phyloP scores from a whole-genome alignment of 92 coral and sea anemone genomes.

The Epizoanthus rinbou region DNA sequence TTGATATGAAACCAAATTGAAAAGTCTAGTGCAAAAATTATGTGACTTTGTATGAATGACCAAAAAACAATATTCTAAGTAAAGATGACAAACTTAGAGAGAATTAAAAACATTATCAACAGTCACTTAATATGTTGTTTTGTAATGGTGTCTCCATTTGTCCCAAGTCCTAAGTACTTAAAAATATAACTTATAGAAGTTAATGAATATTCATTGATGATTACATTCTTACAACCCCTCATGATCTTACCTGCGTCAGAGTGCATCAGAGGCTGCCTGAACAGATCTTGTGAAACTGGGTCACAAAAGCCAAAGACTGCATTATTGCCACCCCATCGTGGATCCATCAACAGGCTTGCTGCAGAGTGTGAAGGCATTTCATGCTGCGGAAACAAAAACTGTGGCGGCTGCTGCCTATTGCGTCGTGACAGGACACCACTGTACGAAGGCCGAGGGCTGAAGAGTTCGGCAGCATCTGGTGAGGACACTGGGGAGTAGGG shows the following conservation, averaged over 20 bases:
- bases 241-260: constrained; percentile 21
- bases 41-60: no score
- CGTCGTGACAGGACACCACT: constrained; percentile 67
- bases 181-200: no score
- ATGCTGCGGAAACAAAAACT: constrained; percentile 40
- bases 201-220: no score
- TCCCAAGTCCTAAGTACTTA: no score
- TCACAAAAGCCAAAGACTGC: constrained; percentile 73
- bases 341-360: constrained; percentile 75
- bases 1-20: no score
- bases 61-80: no score
- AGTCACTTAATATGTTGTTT: no score
- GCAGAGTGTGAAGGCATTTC: constrained; percentile 48
- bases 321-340: constrained; percentile 83
- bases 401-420: constrained; percentile 48
- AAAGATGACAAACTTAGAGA: no score
- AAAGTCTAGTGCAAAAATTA: no score
- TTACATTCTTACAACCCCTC: background rate
- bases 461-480: constrained; percentile 68
- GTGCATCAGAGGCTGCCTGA: constrained; percentile 14
- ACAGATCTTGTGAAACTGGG: constrained; percentile 29
- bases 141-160: no score
- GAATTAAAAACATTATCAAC: no score
- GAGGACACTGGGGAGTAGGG: constrained; percentile 90
- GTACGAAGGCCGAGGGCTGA: constrained; percentile 83